Base-by-base conservation (phyloP, 2,888 invertebrate genomes). In the Hipparchia semele region DNA sequence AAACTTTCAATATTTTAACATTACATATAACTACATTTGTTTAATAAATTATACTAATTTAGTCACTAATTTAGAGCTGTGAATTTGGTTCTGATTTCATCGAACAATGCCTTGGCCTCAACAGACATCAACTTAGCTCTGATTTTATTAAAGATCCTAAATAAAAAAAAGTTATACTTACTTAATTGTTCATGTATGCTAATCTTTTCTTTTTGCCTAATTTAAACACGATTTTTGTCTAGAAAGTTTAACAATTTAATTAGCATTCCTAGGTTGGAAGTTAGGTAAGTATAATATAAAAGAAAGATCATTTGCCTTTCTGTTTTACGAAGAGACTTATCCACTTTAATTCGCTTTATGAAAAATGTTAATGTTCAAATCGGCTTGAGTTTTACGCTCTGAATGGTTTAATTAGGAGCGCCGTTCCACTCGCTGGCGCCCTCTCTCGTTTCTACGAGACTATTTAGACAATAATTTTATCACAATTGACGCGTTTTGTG, bases 401-500 rank as follows among this genome's bases (percentile, higher is more conserved):
- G 89, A 79, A 90, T 90, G 89, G 85, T 88, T 90, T 92, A 92
- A 93, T 94, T 94, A 92, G 92, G 93, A 92, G 85, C 88, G 69
- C 81, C 90, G 93, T 92, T 92, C 90, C 89, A 89, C 87, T 86
- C 80, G 13, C 85, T 74, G 83, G 81, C 81, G 79, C 82, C 88
- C 86, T 87, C 90, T 88, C 87, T 84, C 87, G 86, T 90, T 88
- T 89, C 91, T 87, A 85, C 82, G 76, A 85, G 84, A 87, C 83
- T 86, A 87, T 88, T 88, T 83, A 83, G 83, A 84, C 84, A 83
- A 81, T 83, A 84, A 84, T 83, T 83, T 85, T 82, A 83, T 82
- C 80, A 81, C 79, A 82, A 86, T 84, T 86, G 84, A 86, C 83
- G 81, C 79, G 81, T 80, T 84, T 81, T 79, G 79, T 79, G 79